Base-by-base conservation (phyloP, 2,797 vertebrate species). In the Argya squamiceps region DNA sequence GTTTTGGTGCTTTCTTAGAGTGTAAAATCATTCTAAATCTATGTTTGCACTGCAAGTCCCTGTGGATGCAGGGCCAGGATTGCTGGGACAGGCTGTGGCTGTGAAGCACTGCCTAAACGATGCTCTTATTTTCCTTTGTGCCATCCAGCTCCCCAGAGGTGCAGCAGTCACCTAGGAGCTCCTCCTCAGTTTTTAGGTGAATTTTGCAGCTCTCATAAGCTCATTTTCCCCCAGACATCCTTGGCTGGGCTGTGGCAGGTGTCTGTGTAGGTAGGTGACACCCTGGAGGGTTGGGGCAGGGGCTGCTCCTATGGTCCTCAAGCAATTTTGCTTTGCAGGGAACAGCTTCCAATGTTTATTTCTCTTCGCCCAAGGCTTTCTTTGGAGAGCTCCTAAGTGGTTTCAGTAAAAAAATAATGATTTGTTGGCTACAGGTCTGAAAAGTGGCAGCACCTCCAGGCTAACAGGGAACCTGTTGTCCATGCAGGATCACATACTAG, bases 401-500 rank as follows among this genome's bases (percentile, higher is more conserved):
- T 84, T 92, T 81, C 49, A 34, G 23, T 44, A 27, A 59, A 50
- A 46, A 75, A 43, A 47, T 5, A n/a, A 24, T 10, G 2, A 29
- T 90, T 52, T 59, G 10, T 52, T 59, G 6, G 47, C n/a, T 74
- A 21, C 2, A 11, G 36, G 36, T 73, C 56, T 70, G 76, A 74
- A 93, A 47, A 10, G 29, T 22, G 43, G 46, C 53, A 64, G 34
- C 12, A 60, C 27, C 49, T 82, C 27, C 21, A 37, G 78, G 53
- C 44, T 60, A 23, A 44, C 0, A 7, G 36, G 36, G 65, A 23
- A 15, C 15, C 36, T 55, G 41, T 29, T 60, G 67, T 65, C 52
- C 64, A 16, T 11, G 29, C 11, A 55, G 52, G 16, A 64, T 39
- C 36, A 30, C 3, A 0, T 0, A 55, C 24, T 0, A 0, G 52